A percentile compares a stretch with the other conserved stretches of the same genome.
phyloP scores from a whole-genome alignment of 2,888 invertebrate genomes.

The Parascotia fuliginaria region DNA sequence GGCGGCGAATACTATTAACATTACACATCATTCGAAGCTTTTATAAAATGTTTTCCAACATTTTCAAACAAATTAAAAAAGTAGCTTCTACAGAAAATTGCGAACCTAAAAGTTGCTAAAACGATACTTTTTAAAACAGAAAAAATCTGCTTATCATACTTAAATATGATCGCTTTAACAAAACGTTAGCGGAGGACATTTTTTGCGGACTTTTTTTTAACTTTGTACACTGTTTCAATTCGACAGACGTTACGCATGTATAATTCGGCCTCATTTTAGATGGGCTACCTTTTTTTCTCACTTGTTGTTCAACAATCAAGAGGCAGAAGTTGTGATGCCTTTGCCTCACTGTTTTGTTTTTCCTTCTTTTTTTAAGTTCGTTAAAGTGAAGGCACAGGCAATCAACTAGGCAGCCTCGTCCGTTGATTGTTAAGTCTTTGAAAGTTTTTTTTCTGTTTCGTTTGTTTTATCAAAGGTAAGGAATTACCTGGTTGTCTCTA shows the following conservation, averaged over 20 bases:
- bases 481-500: slow-evolving; percentile 39
- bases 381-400: slow-evolving; percentile 51
- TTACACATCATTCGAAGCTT: too few species aligned
- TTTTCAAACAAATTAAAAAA: too few species aligned
- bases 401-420: slow-evolving; percentile 50
- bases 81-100: slow-evolving; percentile 1
- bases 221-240: slow-evolving; percentile 43
- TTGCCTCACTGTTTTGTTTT: slow-evolving; percentile 47
- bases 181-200: slow-evolving; percentile 26
- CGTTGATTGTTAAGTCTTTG: slow-evolving; percentile 48
- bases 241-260: slow-evolving; percentile 63
- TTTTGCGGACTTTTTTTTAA: slow-evolving; percentile 16
- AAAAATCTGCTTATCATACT: slow-evolving; percentile 40
- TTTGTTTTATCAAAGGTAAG: slow-evolving; percentile 39
- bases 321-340: slow-evolving; percentile 43
- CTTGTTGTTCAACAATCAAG: slow-evolving; percentile 51
- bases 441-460: slow-evolving; percentile 36
- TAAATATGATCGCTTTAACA: slow-evolving; percentile 41
- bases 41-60: too few species aligned
- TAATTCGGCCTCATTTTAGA: slow-evolving; percentile 59
- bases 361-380: slow-evolving; percentile 53
- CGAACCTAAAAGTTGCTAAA: slow-evolving; percentile 13
- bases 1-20: too few species aligned
- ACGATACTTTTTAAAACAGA: slow-evolving; percentile 14
- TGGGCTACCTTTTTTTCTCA: slow-evolving; percentile 39